Conservation (phyloP, 2,888 invertebrate species). For the Cecidostiba fungosa region DNA sequence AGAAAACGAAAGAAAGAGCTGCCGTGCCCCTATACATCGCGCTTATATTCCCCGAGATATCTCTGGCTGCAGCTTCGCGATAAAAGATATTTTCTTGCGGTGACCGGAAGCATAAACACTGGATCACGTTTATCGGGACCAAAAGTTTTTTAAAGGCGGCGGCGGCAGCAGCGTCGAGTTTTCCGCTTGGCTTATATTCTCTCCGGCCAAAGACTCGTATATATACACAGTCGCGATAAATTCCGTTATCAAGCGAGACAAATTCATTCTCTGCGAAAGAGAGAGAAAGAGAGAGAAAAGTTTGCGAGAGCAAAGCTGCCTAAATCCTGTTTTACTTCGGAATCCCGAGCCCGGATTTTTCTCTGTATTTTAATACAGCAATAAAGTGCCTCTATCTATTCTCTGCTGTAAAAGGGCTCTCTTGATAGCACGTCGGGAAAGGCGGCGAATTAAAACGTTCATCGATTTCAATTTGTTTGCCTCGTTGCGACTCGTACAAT, state of each 20-base stretch:
- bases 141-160: slow-evolving; percentile 48
- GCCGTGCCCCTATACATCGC: neutral
- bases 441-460: slow-evolving; percentile 7
- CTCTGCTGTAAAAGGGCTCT: neutral
- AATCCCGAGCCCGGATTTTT: neutral
- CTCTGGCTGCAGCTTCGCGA: neutral
- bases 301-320: slow-evolving; percentile 35
- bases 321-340: slow-evolving; percentile 49
- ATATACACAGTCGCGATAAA: slow-evolving; percentile 29
- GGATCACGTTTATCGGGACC: slow-evolving; percentile 57
- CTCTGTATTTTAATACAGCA: slow-evolving; percentile 43
- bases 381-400: slow-evolving; percentile 13
- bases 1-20: slow-evolving; percentile 41
- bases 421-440: too few relatives aligned
- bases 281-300: slow-evolving; percentile 16
- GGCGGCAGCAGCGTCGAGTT: too few relatives aligned
- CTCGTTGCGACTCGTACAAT: neutral
- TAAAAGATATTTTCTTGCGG: slow-evolving; percentile 52
- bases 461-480: slow-evolving; percentile 12
- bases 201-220: neutral
- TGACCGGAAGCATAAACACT: slow-evolving; percentile 61
- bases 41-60: slow-evolving; percentile 22
- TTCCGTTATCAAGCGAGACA: slow-evolving; percentile 45
- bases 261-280: slow-evolving; percentile 45
- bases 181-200: neutral